Evolutionary conservation across 2,888 invertebrate species (phyloP), one percentile per base, ranked within the genome.

Genomic region (Phrixothrix hirtus): DNA sequence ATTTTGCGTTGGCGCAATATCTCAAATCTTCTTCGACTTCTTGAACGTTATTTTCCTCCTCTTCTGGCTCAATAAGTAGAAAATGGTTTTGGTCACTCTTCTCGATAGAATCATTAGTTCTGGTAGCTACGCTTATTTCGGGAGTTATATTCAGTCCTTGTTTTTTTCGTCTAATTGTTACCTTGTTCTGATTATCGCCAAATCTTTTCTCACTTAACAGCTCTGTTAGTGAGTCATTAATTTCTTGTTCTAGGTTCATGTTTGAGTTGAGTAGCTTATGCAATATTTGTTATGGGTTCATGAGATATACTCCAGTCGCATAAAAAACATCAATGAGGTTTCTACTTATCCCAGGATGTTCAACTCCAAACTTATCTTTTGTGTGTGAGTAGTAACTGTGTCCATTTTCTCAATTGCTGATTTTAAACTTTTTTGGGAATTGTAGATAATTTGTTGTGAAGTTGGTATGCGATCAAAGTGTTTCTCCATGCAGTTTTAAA

Each of bases 321-420:
- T n/a, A n/a, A n/a, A 44, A 44, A 1, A 35, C 44, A 16, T 29
- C 27, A 2, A 42, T 31, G 14, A 42, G 11, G 15, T 42, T 42
- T 7, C 39, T 11, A 27, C 27, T 39, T 14, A 39, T n/a, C 1
- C 11, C 31, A 7, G 32, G 1, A 11, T 42, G 16, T 13, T 31
- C 9, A 21, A 29, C 11, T 3, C 41, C 41, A 12, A 30, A 11
- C 10, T 41, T 29, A 10, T 41, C 13, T 15, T n/a, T n/a, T n/a
- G n/a, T 41, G n/a, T 15, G 6, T 41, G 41, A 5, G 29, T 16
- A 1, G 1, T 9, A 2, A 41, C 41, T 12, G 41, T 30, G 13
- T 41, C 25, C 12, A 26, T 42, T 42, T 30, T 30, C 2, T 42
- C 42, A 21, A 42, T 3, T 2, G 31, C 16, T n/a, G 30, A 2